A percentile compares a stretch with the other conserved stretches of the same genome.
phyloP scores from a whole-genome alignment of 2,113 vertebrate genomes.

The Dolichotis patagonum region DNA sequence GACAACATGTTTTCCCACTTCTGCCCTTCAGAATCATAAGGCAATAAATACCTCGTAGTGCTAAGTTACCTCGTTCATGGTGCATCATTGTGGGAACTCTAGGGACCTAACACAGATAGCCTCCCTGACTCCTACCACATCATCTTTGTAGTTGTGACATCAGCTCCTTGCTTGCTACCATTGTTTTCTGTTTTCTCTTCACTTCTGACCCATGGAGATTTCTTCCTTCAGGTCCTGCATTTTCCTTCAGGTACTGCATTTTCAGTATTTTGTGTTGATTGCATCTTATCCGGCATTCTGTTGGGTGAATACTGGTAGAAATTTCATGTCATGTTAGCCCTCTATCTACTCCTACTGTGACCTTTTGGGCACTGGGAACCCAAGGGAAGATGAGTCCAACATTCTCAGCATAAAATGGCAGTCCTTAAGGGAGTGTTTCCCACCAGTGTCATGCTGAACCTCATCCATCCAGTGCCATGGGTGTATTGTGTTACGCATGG shows the following conservation, averaged over 20 bases:
- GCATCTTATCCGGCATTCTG: background rate
- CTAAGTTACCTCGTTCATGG: accelerated
- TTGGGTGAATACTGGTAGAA: background rate
- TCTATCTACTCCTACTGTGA: background rate
- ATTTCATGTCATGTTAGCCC: background rate
- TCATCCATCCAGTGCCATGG: background rate
- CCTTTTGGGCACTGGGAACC: background rate
- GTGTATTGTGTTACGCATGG: accelerated
- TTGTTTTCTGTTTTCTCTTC: background rate
- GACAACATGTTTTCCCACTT: too few relatives aligned
- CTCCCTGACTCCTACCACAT: too few relatives aligned
- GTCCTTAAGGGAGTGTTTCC: background rate
- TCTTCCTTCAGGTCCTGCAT: background rate
- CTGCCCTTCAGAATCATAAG: background rate
- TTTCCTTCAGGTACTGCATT: background rate
- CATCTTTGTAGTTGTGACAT: accelerated
- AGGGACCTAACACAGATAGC: too few relatives aligned
- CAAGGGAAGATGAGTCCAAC: background rate
- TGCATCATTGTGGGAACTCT: too few relatives aligned
- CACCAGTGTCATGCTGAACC: accelerated
- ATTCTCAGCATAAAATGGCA: background rate
- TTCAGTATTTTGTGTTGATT: background rate
- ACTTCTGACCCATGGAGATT: background rate
- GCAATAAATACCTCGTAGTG: background rate
- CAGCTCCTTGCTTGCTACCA: accelerated